Evolutionary conservation across 2,113 vertebrate genomes (phyloP).

Genomic region (Marmota monax): DNA sequence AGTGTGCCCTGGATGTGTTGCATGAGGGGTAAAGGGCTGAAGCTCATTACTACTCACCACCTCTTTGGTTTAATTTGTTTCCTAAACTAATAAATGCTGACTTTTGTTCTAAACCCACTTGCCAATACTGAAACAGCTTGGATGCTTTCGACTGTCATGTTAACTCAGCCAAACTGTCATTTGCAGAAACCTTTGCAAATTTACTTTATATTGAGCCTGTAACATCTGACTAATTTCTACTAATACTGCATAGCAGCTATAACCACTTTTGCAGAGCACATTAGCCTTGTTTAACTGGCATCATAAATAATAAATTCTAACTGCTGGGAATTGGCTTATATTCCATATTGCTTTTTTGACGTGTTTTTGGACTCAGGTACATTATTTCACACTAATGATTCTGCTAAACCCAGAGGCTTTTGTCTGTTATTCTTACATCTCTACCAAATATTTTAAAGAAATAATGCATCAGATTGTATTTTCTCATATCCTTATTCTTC

Average conservation of each 20-base stretch:
- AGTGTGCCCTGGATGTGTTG: background rate
- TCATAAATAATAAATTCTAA: conserved; percentile 83
- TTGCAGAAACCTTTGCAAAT: conserved; percentile 78
- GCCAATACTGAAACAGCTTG: conserved; percentile 70
- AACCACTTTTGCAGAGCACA: conserved; percentile 75
- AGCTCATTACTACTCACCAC: background rate
- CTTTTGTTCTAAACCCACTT: conserved; percentile 68
- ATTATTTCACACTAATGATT: conserved; percentile 75
- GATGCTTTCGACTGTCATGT: conserved; percentile 76
- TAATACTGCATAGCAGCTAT: conserved; percentile 74
- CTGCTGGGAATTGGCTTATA: conserved; percentile 79
- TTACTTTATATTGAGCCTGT: conserved; percentile 80
- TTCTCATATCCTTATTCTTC: background rate
- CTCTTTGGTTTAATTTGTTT: conserved; percentile 46
- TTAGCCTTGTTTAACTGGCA: conserved; percentile 82
- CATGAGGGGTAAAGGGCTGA: background rate
- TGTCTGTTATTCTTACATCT: conserved; percentile 64
- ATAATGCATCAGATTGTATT: conserved; percentile 9
- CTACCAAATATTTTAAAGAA: conserved; percentile 62
- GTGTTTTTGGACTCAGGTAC: conserved; percentile 73
- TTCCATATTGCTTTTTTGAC: conserved; percentile 52
- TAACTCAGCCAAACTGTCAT: conserved; percentile 80
- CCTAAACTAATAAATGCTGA: conserved; percentile 74
- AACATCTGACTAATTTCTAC: conserved; percentile 82
- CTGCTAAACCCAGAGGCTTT: conserved; percentile 64